phyloP scores from a whole-genome alignment of 2,888 invertebrate species.

The Tenthredo mesomela region DNA sequence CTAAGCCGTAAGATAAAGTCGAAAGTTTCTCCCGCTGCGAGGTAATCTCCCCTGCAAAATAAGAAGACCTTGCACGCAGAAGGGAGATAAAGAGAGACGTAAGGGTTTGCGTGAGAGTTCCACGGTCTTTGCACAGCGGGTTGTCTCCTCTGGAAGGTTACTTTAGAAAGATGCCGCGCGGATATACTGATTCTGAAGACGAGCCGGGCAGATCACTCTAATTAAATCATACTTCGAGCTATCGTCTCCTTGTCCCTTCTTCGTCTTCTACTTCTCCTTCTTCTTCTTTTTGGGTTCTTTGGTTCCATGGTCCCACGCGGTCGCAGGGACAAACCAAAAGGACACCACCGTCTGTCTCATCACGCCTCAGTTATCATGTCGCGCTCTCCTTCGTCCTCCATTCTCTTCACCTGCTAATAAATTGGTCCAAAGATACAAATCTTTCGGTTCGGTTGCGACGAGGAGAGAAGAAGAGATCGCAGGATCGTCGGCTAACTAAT shows the following conservation, averaged over 20 bases:
- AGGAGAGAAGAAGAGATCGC: conserved; percentile 4
- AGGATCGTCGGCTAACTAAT: conserved; percentile 26
- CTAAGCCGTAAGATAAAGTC: conserved; percentile 29
- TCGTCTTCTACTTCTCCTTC: neutral
- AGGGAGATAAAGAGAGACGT: neutral
- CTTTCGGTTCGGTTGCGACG: conserved; percentile 5
- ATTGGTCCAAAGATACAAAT: conserved; percentile 51
- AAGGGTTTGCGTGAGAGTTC: neutral
- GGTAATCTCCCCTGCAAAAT: conserved; percentile 24
- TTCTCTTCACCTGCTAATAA: conserved; percentile 50
- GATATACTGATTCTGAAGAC: conserved; percentile 37
- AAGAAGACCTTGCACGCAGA: neutral
- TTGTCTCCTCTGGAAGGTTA: neutral
- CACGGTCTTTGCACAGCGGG: neutral
- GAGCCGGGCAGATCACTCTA: conserved; percentile 61
- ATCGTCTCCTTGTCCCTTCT: conserved; percentile 53
- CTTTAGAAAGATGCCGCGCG: conserved; percentile 38
- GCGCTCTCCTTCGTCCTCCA: conserved; percentile 2
- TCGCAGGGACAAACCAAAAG: neutral
- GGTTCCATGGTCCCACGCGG: conserved; percentile 1
- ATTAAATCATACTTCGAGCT: conserved; percentile 65
- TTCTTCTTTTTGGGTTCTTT: neutral
- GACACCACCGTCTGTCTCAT: conserved; percentile 1
- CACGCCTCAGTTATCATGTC: conserved; percentile 14
- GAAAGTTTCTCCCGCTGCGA: conserved; percentile 23